Conservation (phyloP, 2,797 vertebrate genomes). For the Astyanax mexicanus region DNA sequence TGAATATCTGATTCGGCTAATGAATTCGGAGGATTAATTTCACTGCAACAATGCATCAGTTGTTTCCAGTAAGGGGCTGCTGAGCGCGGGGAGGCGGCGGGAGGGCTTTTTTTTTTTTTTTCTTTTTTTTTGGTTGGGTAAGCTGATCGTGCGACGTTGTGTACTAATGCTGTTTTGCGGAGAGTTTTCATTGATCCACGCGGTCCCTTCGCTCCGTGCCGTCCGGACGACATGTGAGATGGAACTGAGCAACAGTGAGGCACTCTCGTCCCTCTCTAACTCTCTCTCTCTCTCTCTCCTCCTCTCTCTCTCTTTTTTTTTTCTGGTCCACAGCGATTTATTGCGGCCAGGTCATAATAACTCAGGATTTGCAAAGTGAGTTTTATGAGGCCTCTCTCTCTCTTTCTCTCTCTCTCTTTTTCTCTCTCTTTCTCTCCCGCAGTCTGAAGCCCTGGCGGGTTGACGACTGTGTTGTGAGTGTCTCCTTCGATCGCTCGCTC, state of each 20-base stretch:
- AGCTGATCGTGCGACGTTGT: slow-evolving; percentile 86
- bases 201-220: slow-evolving; percentile 80
- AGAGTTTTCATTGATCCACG: slow-evolving; percentile 88
- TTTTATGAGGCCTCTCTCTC: slow-evolving; percentile 66
- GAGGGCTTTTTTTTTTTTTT: slow-evolving; percentile 66
- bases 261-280: slow-evolving; percentile 65
- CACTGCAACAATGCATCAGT: slow-evolving; percentile 89
- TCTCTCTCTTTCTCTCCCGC: too few species aligned
- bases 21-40: slow-evolving; percentile 92
- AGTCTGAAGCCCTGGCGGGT: slow-evolving; percentile 73
- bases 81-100: slow-evolving; percentile 66
- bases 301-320: too few species aligned
- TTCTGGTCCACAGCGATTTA: slow-evolving; percentile 81
- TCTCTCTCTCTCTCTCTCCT: slow-evolving; percentile 47
- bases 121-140: slow-evolving; percentile 72
- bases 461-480: slow-evolving; percentile 64
- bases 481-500: slow-evolving; percentile 69
- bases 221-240: slow-evolving; percentile 88
- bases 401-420: too few species aligned
- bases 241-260: slow-evolving; percentile 78
- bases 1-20: slow-evolving; percentile 89
- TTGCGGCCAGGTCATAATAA: slow-evolving; percentile 87
- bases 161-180: slow-evolving; percentile 83
- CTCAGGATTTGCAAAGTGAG: slow-evolving; percentile 78
- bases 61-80: slow-evolving; percentile 86